Conservation (phyloP, 2,888 invertebrate genomes). For the Ctena decussata region DNA sequence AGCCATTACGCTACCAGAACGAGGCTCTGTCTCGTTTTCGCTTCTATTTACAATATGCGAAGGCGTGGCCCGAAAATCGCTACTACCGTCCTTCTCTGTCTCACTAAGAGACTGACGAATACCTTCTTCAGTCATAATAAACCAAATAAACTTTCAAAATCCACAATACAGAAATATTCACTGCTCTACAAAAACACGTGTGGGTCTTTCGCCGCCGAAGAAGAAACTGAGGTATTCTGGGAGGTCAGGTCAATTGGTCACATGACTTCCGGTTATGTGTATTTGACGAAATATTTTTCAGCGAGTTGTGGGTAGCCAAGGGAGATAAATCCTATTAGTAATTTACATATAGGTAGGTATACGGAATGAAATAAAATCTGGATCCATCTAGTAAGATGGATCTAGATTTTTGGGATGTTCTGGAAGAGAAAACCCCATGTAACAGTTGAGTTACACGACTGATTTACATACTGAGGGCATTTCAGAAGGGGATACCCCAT, state of each 20-base stretch:
- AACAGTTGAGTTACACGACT: too few relatives aligned
- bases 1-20: background rate
- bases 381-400: too few relatives aligned
- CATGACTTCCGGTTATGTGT: background rate
- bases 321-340: conserved; percentile 13
- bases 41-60: too few relatives aligned
- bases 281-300: background rate
- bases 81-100: background rate
- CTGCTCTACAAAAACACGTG: background rate
- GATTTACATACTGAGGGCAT: too few relatives aligned
- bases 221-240: background rate
- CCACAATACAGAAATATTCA: background rate
- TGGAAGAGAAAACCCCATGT: too few relatives aligned
- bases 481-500: too few relatives aligned
- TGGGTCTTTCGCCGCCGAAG: background rate
- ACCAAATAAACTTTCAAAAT: too few relatives aligned
- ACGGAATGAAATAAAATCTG: too few relatives aligned
- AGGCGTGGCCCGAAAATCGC: background rate
- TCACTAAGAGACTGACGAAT: background rate
- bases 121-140: background rate
- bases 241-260: background rate
- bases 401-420: too few relatives aligned
- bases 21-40: background rate
- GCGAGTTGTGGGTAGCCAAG: conserved; percentile 1
- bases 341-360: conserved; percentile 18